Evolutionary conservation across 2,888 invertebrate genomes (phyloP).

Genomic region (Macrostomum cliftonense): DNA sequence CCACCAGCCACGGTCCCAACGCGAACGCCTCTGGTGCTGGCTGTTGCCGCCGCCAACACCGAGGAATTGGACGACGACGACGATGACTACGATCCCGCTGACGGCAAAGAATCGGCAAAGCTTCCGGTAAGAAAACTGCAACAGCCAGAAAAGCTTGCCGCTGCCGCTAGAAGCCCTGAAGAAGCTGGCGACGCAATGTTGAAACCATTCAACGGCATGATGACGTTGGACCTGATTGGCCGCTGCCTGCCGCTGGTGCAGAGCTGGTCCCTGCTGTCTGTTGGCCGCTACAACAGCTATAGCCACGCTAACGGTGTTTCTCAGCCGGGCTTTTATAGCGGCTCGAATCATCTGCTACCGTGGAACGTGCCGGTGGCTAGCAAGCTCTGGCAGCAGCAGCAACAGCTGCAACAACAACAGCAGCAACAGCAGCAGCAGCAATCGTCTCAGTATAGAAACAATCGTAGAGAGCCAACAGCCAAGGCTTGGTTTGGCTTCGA

Average conservation of each 20-base stretch:
- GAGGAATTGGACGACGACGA: not conserved
- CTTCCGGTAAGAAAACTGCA: too few relatives aligned
- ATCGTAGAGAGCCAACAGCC: slow-evolving; percentile 12
- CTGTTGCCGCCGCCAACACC: too few relatives aligned
- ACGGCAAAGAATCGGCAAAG: not conserved
- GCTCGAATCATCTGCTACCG: slow-evolving; percentile 72
- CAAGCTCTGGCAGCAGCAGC: slow-evolving; percentile 8
- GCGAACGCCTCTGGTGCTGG: too few relatives aligned
- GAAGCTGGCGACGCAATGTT: too few relatives aligned
- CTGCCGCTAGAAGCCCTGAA: too few relatives aligned
- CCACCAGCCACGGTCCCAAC: too few relatives aligned
- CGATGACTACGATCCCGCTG: slow-evolving; percentile 3
- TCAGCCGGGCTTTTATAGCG: slow-evolving; percentile 70
- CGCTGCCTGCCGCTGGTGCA: slow-evolving; percentile 63
- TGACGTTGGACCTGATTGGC: slow-evolving; percentile 71
- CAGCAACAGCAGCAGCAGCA: slow-evolving; percentile 1
- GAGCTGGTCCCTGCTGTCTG: slow-evolving; percentile 70
- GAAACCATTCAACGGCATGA: slow-evolving; percentile 26
- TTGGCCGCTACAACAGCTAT: slow-evolving; percentile 73
- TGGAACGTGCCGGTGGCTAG: slow-evolving; percentile 62
- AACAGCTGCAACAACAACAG: not conserved
- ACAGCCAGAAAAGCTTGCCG: too few relatives aligned
- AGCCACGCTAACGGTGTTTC: slow-evolving; percentile 49
- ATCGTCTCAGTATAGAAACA: not conserved
- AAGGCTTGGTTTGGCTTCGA: slow-evolving; percentile 59